Base-by-base conservation (phyloP, 2,113 vertebrate species). In the Polypterus bichir region DNA sequence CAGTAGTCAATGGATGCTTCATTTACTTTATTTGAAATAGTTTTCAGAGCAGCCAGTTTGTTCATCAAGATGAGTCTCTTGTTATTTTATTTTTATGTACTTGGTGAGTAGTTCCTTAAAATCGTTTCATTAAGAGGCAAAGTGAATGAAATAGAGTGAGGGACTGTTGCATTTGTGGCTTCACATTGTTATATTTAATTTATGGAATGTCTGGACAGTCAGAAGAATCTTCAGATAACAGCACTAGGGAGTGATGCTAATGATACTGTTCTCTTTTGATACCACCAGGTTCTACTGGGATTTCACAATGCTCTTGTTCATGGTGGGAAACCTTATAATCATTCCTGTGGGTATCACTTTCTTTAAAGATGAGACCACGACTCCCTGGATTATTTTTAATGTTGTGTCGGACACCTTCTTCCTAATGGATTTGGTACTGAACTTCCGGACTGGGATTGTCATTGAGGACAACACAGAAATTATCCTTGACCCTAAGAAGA, bases 281-380 rank as follows among this genome's bases (percentile, higher is more conserved):
- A 44, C 66, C 5, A 1, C 68, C 71, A 99, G 96, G 86, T 99
- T 99, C 79, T 99, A 98, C 72, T 99, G 96, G 96, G 96, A 99
- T 83, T 96, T 99, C 83, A 92, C 90, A 0, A 98, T 98, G 96
- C 79, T 98, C 62, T 89, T 99, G 64, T 97, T 99, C 75, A 99
- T 99, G 96, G 96, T 99, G 65, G 96, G 95, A 9, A 99, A 99
- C 77, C 83, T 99, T 62, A 97, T 99, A 80, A 95, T 99, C 82
- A 98, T 99, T 64, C 96, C 95, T 0, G 96, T 98, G 69, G 96
- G 96, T 74, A 99, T 98, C 86, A 98, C 96, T 64, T 99, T 99
- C 85, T 98, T 99, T 75, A 99, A 98, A 73, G 96, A 99, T 0
- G 96, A 97, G 85, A 99, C 93, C 74, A 94, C 95, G 0, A 88